A percentile compares a stretch with the other conserved stretches of the same genome.
Evolutionary conservation across 2,888 invertebrate species (phyloP).

Genomic region (Caenorhabditis auriculariae): DNA sequence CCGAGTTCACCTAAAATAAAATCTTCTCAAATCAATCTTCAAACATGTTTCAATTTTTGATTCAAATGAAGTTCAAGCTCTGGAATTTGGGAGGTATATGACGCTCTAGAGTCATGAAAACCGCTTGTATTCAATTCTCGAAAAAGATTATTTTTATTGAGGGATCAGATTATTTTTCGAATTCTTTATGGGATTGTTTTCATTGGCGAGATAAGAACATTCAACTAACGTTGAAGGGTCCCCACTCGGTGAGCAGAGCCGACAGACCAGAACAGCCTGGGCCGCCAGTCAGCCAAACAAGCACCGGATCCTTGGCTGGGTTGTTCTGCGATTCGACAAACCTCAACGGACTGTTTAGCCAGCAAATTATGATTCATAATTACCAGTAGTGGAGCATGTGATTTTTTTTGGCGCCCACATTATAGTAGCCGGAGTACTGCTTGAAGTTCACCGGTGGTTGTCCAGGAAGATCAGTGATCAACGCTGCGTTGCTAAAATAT

Average conservation of each 20-base stretch:
- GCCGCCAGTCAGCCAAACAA: conserved; percentile 59
- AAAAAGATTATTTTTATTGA: too few relatives aligned
- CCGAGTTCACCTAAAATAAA: conserved; percentile 38
- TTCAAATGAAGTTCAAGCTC: too few relatives aligned
- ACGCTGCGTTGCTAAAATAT: conserved; percentile 22
- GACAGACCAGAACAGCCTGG: conserved; percentile 66
- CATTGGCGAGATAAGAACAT: background rate
- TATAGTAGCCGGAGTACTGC: conserved; percentile 66
- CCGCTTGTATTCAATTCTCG: too few relatives aligned
- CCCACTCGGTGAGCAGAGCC: conserved; percentile 65
- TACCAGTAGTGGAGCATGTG: conserved; percentile 66
- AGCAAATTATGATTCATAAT: too few relatives aligned
- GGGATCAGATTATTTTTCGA: too few relatives aligned
- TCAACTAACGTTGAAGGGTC: conserved; percentile 61
- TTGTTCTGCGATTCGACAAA: conserved; percentile 45
- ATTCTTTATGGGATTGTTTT: background rate
- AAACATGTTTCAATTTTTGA: too few relatives aligned
- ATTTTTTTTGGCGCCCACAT: conserved; percentile 63
- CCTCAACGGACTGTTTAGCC: conserved; percentile 64
- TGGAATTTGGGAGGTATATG: too few relatives aligned
- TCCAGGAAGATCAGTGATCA: conserved; percentile 36
- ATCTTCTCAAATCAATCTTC: too few relatives aligned
- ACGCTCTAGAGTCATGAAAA: too few relatives aligned
- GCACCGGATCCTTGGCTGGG: conserved; percentile 43
- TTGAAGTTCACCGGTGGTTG: conserved; percentile 59